Evolutionary conservation across 2,888 invertebrate genomes (phyloP).

Genomic region (Caenorhabditis panamensis): DNA sequence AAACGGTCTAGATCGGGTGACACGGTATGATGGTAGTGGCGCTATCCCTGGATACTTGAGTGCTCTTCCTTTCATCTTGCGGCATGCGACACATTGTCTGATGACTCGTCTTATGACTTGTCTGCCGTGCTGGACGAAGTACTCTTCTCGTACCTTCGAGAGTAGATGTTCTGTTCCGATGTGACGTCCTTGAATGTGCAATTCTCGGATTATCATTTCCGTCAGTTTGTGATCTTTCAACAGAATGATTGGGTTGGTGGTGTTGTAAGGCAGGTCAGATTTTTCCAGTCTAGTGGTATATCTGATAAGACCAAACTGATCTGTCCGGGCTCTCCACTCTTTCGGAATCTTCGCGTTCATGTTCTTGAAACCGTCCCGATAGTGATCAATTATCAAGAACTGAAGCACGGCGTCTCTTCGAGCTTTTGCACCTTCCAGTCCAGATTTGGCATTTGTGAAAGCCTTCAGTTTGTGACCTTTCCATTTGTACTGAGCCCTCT

Average conservation of each 20-base stretch:
- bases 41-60: not conserved
- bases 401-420: not conserved
- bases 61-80: not conserved
- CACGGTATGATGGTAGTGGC: constrained; percentile 77
- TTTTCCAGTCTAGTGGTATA: not conserved
- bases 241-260: constrained; percentile 11
- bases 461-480: not conserved
- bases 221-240: constrained; percentile 14
- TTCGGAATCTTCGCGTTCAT: not conserved
- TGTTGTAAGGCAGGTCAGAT: constrained; percentile 2
- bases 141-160: not conserved
- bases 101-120: not conserved
- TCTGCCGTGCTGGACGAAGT: not conserved
- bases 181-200: not conserved
- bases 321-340: not conserved
- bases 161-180: constrained; percentile 1
- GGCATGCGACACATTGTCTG: not conserved
- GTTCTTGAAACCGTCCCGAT: not conserved
- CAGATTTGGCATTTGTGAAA: not conserved
- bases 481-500: not conserved
- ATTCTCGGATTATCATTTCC: constrained; percentile 14
- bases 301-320: constrained; percentile 19
- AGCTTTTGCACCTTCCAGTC: not conserved
- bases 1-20: not conserved
- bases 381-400: constrained; percentile 16